Evolutionary conservation across 23 tunicate species (phyloP), one percentile per base, ranked within the genome.

Genomic region (Trididemnum miniatum): DNA sequence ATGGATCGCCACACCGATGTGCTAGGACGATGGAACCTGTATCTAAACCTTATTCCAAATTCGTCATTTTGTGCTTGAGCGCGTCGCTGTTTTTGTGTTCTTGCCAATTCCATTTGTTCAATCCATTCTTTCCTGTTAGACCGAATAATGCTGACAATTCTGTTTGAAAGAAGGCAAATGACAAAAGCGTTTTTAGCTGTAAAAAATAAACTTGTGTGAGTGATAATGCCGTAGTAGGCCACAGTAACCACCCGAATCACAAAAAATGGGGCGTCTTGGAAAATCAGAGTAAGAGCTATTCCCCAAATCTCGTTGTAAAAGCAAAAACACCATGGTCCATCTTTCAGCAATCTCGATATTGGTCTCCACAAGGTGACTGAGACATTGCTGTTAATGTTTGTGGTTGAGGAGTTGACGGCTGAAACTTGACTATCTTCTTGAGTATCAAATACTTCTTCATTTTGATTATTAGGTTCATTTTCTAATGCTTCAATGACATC

Each of bases 241-340:
- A 86, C 71, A 30, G 80, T 69, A 23, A 80, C 25, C 34, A 86
- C 44, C 26, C 90, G 72, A 12, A 76, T 59, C 72, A 86, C 71
- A 31, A 71, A 59, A 71, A 86, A 86, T 52, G 90, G 90, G 20
- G 40, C 51, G 80, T 86, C 90, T 51, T 86, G 90, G 35, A 86
- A 86, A n/a, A 79, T 23, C 1, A 86, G 72, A 31, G 85, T 71
- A 5, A 80, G 24, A 20, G 71, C 80, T 60, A 78, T 66, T 15
- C 85, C 64, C 90, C 90, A 86, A 33, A 86, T 80, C 35, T 80
- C 90, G 80, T 71, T 86, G 72, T 67, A 71, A 34, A 57, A 86
- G 31, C 84, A 79, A 65, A 86, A 86, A 27, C 81, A 83, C 2
- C 54, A 9, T 7, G 9, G 9, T 9, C 15, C 15, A 44, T 9